Evolutionary conservation across 2,113 vertebrate species (phyloP).

Genomic region (Setophaga petechia): DNA sequence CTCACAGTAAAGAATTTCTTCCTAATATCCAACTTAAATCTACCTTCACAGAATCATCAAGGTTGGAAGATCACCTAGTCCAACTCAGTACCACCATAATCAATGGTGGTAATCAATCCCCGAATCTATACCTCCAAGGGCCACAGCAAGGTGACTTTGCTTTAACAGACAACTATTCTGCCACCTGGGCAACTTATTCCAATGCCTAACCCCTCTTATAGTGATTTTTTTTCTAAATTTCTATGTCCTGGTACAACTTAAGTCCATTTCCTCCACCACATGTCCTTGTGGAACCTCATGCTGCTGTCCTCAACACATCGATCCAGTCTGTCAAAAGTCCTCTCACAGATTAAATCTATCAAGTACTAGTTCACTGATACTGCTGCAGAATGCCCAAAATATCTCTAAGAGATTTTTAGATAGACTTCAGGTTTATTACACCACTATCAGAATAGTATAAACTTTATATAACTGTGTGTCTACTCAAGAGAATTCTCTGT

Average conservation of each 20-base stretch:
- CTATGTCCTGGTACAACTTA: neutral
- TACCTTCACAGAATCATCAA: neutral
- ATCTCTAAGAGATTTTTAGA: neutral
- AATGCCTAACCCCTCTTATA: neutral
- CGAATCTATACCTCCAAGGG: neutral
- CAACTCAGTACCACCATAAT: neutral
- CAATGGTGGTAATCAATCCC: no score
- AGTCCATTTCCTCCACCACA: neutral
- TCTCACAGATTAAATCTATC: neutral
- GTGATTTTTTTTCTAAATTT: neutral
- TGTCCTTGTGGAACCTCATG: neutral
- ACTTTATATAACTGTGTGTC: rapidly evolving
- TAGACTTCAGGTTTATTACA: neutral
- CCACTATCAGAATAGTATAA: neutral
- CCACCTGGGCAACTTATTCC: neutral
- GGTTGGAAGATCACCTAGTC: neutral
- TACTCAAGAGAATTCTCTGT: neutral
- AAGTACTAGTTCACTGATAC: neutral
- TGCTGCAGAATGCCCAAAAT: neutral
- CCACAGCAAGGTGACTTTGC: neutral
- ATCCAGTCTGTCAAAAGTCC: neutral
- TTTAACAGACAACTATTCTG: neutral
- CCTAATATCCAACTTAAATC: neutral
- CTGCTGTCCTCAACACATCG: neutral
- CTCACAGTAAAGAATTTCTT: neutral